Base-by-base conservation (phyloP, 2,888 invertebrate species). In the Tuberolachnus salignus region DNA sequence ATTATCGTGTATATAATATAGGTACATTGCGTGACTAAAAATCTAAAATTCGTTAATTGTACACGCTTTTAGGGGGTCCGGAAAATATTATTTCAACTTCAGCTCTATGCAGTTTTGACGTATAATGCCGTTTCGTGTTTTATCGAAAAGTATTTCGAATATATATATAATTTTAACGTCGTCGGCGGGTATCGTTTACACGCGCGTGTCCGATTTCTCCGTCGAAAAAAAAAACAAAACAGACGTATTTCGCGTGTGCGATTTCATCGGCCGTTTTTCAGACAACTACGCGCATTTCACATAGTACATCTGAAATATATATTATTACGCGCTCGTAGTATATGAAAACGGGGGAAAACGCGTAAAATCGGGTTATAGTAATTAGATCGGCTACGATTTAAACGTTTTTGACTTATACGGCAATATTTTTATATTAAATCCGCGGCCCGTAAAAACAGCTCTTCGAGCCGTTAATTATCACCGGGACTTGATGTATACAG, bases 21-120 rank as follows among this genome's bases (percentile, higher is more conserved):
- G n/a, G n/a, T n/a, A 26, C 23, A n/a, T 71, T n/a, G 59, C 71
- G 71, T 59, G 71, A 71, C 71, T 49, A 46, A 71, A 59, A 14
- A 19, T 49, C 34, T 3, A 4, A 59, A 46, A 59, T 71, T 46
- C 9, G 59, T 71, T 26, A 46, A 57, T 23, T 71, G 46, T 71
- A 34, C 34, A 34, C 55, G 21, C 42, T 55, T 10, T 21, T 44
- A 16, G 16, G 21, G 64, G 16, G 71, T 16, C n/a, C 34, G 21
- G 23, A n/a, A 9, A 21, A 14, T 9, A 14, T 34, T 34, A 34
- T 53, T 69, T 69, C 14, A 71, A 71, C 71, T 44, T 57, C 44
- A 19, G 21, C 51, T 53, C 34, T n/a, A 19, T 57, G 26, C 46
- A 26, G 34, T 3, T 4, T 4, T 6, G 34, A 6, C 34, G 6